Percentiles rank a stretch among this genome's conserved stretches.
These are phyloP conservation scores for Rhopalosiphum nymphaeae DNA, from an alignment of 2,888 invertebrate species.

Conservation along the genomic window DNA sequence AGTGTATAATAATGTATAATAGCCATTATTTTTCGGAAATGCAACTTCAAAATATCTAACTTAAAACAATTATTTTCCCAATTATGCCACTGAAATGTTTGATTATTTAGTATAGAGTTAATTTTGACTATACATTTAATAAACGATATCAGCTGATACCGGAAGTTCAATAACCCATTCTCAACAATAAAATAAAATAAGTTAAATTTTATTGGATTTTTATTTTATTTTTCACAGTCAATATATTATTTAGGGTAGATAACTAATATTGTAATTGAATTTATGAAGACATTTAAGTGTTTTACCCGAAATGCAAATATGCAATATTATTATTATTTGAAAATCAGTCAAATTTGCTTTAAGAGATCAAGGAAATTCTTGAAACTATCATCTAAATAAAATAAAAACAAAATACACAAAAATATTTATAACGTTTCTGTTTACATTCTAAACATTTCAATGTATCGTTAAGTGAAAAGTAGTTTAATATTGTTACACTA, in stretches of 20 bases:
- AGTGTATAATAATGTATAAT: background rate
- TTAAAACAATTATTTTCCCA: background rate
- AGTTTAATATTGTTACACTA: background rate
- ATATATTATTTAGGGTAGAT: background rate
- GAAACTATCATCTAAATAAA: background rate
- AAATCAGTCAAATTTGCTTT: slow-evolving; percentile 35
- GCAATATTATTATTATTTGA: background rate
- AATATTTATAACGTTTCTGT: background rate
- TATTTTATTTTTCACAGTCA: background rate
- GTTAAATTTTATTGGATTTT: background rate
- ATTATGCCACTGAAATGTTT: background rate
- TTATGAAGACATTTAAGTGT: slow-evolving; percentile 32
- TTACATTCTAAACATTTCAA: background rate
- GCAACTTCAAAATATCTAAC: background rate
- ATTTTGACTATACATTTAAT: background rate
- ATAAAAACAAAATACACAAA: background rate
- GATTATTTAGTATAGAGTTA: background rate
- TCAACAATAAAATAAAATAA: background rate
- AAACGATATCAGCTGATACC: background rate
- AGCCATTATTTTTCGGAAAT: background rate
- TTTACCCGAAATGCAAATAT: slow-evolving; percentile 22
- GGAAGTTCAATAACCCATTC: background rate
- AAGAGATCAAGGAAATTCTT: slow-evolving; percentile 26
- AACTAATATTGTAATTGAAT: background rate
- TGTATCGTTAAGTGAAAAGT: background rate